phyloP scores from a whole-genome alignment of 2,797 vertebrate genomes.

The Xenops minutus region DNA sequence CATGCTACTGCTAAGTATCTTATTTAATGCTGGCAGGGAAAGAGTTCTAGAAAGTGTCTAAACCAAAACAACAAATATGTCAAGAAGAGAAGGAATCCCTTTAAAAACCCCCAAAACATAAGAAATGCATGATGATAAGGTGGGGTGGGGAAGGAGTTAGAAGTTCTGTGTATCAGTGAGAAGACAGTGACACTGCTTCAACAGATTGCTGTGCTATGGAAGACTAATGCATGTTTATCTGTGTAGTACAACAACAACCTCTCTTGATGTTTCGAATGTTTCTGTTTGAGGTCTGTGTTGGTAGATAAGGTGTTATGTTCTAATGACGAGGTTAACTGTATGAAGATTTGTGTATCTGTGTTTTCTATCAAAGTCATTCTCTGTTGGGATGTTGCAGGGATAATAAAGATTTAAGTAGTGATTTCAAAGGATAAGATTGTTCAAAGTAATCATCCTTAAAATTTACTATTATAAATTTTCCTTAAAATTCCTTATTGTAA shows the following conservation, averaged over 20 bases:
- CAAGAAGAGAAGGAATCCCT: not conserved
- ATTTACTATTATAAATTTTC: not conserved
- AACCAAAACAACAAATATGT: fast-evolving
- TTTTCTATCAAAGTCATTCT: not conserved
- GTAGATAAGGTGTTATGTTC: fast-evolving
- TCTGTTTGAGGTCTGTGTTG: not conserved
- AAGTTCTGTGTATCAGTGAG: not conserved
- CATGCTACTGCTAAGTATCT: not conserved
- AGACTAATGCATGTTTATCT: fast-evolving
- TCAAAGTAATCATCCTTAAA: not conserved
- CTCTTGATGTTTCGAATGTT: not conserved
- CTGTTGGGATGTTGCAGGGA: fast-evolving
- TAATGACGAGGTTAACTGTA: not conserved
- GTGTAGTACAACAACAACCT: fast-evolving
- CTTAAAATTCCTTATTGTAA: not conserved
- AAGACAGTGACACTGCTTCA: not conserved
- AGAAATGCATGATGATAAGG: fast-evolving
- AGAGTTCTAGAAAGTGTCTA: not conserved
- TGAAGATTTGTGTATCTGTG: not conserved
- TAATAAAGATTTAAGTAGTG: not conserved
- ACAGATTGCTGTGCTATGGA: not conserved
- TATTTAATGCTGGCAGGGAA: not conserved
- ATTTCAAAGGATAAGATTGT: not conserved
- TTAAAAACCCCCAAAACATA: not conserved
- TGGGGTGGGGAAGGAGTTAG: not conserved